Evolutionary conservation across 2,797 vertebrate species (phyloP).

Genomic region (Cottoperca gobio): DNA sequence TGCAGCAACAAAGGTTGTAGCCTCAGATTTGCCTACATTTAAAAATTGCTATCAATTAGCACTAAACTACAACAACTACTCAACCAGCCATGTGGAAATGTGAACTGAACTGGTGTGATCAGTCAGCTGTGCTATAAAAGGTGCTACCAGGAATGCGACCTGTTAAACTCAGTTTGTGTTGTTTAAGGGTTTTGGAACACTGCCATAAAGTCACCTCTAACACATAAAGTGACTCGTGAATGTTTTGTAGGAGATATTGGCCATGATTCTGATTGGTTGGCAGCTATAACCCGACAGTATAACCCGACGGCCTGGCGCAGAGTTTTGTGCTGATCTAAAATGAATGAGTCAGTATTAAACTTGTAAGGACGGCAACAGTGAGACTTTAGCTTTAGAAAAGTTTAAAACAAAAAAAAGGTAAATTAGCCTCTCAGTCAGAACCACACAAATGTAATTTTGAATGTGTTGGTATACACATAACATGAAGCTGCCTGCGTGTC

Average conservation of each 20-base stretch:
- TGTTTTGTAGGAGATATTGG: not conserved
- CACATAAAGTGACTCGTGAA: not conserved
- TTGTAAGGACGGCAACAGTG: not conserved
- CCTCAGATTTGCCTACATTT: not conserved
- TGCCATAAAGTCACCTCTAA: not conserved
- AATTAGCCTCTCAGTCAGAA: conserved; percentile 3
- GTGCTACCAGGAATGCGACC: not conserved
- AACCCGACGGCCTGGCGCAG: not conserved
- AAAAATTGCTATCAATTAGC: not conserved
- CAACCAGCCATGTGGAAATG: not conserved
- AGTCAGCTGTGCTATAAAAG: not conserved
- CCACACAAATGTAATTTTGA: not conserved
- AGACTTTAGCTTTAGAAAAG: not conserved
- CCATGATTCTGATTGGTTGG: not conserved
- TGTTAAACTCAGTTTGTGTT: not conserved
- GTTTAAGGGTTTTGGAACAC: not conserved
- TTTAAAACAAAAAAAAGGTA: not conserved
- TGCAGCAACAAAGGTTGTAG: not conserved
- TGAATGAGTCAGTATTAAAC: not conserved
- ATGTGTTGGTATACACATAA: not conserved
- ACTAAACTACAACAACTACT: not conserved
- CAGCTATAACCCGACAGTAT: not conserved
- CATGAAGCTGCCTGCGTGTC: not conserved
- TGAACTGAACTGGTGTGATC: conserved; percentile 9
- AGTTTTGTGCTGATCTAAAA: not conserved